phyloP scores from a whole-genome alignment of 37 sponge, comb jelly and placozoan species.

The Dysidea cf. avara region DNA sequence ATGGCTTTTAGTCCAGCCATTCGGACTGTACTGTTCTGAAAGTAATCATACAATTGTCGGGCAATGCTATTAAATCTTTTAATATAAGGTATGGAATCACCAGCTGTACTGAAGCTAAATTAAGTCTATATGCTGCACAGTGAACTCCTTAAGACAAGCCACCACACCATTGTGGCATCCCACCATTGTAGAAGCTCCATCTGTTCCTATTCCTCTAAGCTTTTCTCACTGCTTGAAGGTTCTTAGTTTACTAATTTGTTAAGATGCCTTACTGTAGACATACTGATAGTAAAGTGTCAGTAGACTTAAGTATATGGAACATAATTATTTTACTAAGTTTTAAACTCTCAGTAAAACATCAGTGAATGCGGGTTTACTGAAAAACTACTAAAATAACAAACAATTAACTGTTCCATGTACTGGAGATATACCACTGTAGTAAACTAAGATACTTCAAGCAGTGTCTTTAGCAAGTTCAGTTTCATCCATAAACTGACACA shows the following conservation, averaged over 20 bases:
- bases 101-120: conserved; percentile 51
- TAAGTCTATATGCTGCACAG: conserved; percentile 46
- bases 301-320: too few species aligned
- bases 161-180: conserved; percentile 50
- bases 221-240: too few species aligned
- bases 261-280: too few species aligned
- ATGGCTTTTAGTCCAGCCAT: conserved; percentile 46
- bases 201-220: conserved; percentile 51
- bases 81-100: conserved; percentile 35
- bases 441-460: too few species aligned
- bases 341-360: too few species aligned
- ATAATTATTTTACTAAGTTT: too few species aligned
- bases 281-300: too few species aligned
- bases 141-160: conserved; percentile 48
- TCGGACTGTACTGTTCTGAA: conserved; percentile 48
- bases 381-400: too few species aligned
- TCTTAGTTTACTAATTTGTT: too few species aligned
- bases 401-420: too few species aligned
- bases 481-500: conserved; percentile 18
- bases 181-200: conserved; percentile 56
- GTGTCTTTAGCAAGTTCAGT: conserved; percentile 3
- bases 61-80: conserved; percentile 42
- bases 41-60: conserved; percentile 46
- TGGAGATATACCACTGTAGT: too few species aligned
- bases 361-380: too few species aligned